phyloP scores from a whole-genome alignment of 2,113 vertebrate species.

The Leptobrachium leishanense region DNA sequence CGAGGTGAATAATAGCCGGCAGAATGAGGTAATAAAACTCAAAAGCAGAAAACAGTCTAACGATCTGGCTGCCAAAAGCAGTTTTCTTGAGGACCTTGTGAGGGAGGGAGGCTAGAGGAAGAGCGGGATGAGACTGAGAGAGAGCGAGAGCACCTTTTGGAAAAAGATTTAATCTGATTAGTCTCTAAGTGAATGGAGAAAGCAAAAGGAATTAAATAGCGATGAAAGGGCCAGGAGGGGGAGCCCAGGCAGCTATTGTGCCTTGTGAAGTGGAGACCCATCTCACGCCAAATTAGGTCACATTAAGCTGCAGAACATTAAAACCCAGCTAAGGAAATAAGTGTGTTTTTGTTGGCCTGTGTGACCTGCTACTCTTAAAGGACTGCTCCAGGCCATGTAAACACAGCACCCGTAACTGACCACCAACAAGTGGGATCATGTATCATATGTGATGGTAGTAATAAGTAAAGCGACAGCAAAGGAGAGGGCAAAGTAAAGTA shows the following conservation, averaged over 20 bases:
- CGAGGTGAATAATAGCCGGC: conserved; percentile 32
- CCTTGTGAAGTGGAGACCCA: conserved; percentile 54
- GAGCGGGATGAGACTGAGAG: conserved; percentile 6
- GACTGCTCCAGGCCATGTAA: conserved; percentile 15
- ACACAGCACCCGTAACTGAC: conserved; percentile 6
- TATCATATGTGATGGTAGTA: conserved; percentile 48
- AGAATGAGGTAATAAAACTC: conserved; percentile 51
- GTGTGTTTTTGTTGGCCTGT: conserved; percentile 41
- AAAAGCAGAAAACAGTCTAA: conserved; percentile 47
- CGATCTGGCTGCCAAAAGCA: conserved; percentile 39
- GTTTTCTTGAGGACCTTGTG: conserved; percentile 35
- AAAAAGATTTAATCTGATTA: conserved; percentile 62
- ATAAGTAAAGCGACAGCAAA: background rate
- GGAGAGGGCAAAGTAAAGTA: background rate
- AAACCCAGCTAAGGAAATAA: conserved; percentile 31
- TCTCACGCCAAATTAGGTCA: conserved; percentile 57
- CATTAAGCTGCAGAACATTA: conserved; percentile 37
- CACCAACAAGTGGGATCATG: conserved; percentile 35
- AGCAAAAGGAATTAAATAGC: conserved; percentile 56
- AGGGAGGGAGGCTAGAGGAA: background rate
- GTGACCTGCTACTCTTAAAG: conserved; percentile 46
- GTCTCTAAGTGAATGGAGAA: conserved; percentile 49
- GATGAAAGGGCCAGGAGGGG: conserved; percentile 45
- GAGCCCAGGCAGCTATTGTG: conserved; percentile 48
- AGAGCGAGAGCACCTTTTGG: conserved; percentile 27